Percentiles rank a stretch among this genome's conserved stretches.
Conservation (phyloP, 2,797 vertebrate species). For the Coccyzus lansbergi region DNA sequence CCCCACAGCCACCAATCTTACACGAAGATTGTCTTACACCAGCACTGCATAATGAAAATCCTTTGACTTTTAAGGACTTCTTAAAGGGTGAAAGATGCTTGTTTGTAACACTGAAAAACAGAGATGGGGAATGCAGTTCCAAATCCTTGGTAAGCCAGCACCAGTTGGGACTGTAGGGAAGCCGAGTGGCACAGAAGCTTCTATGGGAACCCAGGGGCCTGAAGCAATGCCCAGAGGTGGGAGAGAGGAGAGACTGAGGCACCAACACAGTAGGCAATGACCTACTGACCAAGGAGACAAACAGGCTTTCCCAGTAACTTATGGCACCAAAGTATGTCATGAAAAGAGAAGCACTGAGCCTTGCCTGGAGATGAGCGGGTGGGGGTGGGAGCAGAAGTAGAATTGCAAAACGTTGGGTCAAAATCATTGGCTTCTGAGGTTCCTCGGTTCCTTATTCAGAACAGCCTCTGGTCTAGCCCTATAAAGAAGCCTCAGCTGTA, state of each 20-base stretch:
- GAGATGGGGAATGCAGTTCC: not conserved
- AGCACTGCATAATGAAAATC: rapidly evolving
- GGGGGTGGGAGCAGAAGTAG: not conserved
- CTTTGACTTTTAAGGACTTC: not conserved
- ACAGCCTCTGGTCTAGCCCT: not conserved
- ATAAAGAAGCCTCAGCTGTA: not conserved
- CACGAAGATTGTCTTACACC: no score
- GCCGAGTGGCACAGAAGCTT: not conserved
- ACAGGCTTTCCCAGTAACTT: not conserved
- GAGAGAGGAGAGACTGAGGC: not conserved
- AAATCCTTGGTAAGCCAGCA: not conserved
- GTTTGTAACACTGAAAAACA: not conserved
- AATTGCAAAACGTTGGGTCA: not conserved
- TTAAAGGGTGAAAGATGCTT: not conserved
- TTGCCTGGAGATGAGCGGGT: not conserved
- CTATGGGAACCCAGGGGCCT: no score
- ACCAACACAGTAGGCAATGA: not conserved
- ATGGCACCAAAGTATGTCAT: rapidly evolving
- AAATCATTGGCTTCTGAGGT: not conserved
- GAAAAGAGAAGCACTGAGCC: not conserved
- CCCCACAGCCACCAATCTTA: not conserved
- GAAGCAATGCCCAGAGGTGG: not conserved
- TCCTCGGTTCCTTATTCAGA: not conserved
- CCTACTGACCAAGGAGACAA: not conserved
- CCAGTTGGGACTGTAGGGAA: not conserved